phyloP scores from a whole-genome alignment of 2,797 vertebrate genomes.

The Cichlasoma orientale region DNA sequence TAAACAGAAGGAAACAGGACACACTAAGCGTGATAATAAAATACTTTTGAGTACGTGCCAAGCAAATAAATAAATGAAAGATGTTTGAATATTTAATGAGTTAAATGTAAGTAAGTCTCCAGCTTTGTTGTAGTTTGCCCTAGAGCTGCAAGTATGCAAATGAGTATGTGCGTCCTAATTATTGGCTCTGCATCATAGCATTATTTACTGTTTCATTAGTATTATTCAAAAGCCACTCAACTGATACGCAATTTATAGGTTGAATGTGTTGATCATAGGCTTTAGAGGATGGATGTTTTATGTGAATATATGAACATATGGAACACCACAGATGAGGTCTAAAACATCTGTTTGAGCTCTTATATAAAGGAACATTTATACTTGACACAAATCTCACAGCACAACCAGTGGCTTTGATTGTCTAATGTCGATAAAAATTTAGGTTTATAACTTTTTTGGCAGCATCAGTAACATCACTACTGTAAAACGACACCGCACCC shows the following conservation, averaged over 20 bases:
- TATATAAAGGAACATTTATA: constrained; percentile 7
- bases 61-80: constrained; percentile 4
- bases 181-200: background rate
- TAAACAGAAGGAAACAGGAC: background rate
- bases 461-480: background rate
- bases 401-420: background rate
- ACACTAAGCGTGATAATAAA: background rate
- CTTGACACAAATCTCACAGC: background rate
- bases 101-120: background rate
- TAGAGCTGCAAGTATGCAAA: constrained; percentile 1
- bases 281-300: background rate
- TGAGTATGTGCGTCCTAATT: background rate
- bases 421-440: too few relatives aligned
- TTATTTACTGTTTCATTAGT: background rate
- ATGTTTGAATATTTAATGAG: constrained; percentile 4
- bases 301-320: background rate
- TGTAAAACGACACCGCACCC: background rate
- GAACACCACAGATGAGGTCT: background rate
- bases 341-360: constrained; percentile 18
- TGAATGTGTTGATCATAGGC: background rate
- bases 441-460: background rate
- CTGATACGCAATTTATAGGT: background rate
- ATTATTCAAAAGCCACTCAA: background rate
- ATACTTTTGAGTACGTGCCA: background rate
- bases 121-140: constrained; percentile 3